These are phyloP conservation scores for Channallabes apus DNA, from an alignment of 2,797 vertebrate genomes.

Conservation along the genomic window DNA sequence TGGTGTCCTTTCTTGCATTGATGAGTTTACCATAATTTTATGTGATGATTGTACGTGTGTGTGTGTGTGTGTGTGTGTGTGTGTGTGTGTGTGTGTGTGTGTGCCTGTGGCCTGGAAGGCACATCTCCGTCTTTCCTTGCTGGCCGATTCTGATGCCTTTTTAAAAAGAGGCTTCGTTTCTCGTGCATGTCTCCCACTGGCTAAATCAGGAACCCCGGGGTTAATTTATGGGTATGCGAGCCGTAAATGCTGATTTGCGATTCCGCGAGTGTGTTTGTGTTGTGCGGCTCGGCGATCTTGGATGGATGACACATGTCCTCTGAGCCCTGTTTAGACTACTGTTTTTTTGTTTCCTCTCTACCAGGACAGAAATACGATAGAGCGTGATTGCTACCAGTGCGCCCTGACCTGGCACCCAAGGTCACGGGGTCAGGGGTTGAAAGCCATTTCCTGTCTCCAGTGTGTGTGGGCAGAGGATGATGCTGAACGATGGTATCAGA, in stretches of 20 bases:
- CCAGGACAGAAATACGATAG: slow-evolving; percentile 68
- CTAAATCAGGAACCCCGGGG: slow-evolving; percentile 67
- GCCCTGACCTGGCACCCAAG: slow-evolving; percentile 59
- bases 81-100: slow-evolving; percentile 29
- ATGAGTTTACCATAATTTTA: not conserved
- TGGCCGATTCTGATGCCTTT: slow-evolving; percentile 69
- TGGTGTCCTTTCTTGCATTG: not conserved
- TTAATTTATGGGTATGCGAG: slow-evolving; percentile 74
- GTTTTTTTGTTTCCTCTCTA: slow-evolving; percentile 56
- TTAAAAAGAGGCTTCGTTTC: slow-evolving; percentile 74
- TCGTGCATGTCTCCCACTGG: slow-evolving; percentile 60
- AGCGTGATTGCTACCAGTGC: slow-evolving; percentile 69
- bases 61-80: slow-evolving; percentile 34
- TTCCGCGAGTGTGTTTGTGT: slow-evolving; percentile 73
- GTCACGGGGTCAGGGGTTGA: slow-evolving; percentile 62
- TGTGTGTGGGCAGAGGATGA: slow-evolving; percentile 58
- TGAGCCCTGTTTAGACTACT: slow-evolving; percentile 74
- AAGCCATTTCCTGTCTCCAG: slow-evolving; percentile 74
- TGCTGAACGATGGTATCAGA: slow-evolving; percentile 48
- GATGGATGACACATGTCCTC: slow-evolving; percentile 70
- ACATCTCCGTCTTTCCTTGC: slow-evolving; percentile 48
- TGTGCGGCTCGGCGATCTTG: slow-evolving; percentile 68
- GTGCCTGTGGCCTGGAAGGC: slow-evolving; percentile 21
- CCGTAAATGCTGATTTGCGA: slow-evolving; percentile 73
- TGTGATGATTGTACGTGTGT: not conserved